phyloP scores from a whole-genome alignment of 2,797 vertebrate genomes.

The Xiphophorus birchmanni region DNA sequence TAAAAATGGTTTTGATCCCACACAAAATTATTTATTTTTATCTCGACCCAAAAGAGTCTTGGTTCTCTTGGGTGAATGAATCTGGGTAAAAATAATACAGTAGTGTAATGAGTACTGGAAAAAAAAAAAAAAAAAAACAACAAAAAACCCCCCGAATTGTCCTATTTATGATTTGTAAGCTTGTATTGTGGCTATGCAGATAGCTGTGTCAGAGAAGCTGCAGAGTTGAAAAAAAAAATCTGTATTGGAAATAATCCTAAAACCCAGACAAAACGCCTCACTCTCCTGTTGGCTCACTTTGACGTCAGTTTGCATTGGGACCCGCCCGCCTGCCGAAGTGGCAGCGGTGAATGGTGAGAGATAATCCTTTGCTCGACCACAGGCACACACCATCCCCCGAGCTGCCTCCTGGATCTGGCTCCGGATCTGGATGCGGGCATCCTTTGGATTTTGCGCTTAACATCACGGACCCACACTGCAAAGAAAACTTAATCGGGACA shows the following conservation, averaged over 20 bases:
- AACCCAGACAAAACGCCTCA: conserved; percentile 9
- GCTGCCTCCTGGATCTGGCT: conserved; percentile 31
- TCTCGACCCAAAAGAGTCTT: background rate
- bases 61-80: background rate
- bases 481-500: conserved; percentile 61
- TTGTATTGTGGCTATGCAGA: background rate
- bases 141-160: background rate
- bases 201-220: conserved; percentile 9
- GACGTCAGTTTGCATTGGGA: conserved; percentile 69
- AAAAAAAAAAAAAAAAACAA: no score
- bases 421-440: conserved; percentile 74
- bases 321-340: conserved; percentile 77
- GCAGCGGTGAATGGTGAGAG: conserved; percentile 75
- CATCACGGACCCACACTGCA: conserved; percentile 37
- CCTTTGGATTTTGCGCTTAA: conserved; percentile 57
- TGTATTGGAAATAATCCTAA: conserved; percentile 6
- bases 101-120: background rate
- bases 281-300: conserved; percentile 65
- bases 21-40: background rate
- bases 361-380: conserved; percentile 58
- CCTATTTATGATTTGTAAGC: background rate
- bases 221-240: conserved; percentile 2
- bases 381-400: conserved; percentile 50
- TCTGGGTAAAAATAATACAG: background rate
- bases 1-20: background rate